These are phyloP conservation scores for Panurus biarmicus DNA, from an alignment of 2,113 vertebrate species.

Conservation along the genomic window DNA sequence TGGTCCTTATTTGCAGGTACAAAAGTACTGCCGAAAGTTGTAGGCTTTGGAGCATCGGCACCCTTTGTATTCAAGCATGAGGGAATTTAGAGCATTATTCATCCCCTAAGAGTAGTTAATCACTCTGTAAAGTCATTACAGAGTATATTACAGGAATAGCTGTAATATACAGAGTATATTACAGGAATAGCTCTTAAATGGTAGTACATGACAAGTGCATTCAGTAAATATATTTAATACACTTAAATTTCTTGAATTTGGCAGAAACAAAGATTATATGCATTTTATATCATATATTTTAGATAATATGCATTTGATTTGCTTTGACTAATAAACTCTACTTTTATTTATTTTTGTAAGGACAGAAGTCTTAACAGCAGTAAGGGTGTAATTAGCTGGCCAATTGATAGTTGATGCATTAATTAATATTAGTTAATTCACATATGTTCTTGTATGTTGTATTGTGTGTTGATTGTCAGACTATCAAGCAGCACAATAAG, in stretches of 20 bases:
- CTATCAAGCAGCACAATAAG: neutral
- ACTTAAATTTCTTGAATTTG: neutral
- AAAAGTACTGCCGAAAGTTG: neutral
- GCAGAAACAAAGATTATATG: neutral
- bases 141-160: too few species aligned
- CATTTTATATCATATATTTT: neutral
- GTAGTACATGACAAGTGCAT: neutral
- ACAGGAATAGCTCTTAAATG: neutral
- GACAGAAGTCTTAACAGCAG: neutral
- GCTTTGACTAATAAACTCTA: neutral
- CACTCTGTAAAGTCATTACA: neutral
- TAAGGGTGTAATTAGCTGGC: neutral
- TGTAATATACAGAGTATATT: too few species aligned
- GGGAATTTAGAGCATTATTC: neutral
- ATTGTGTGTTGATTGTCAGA: neutral
- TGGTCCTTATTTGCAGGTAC: neutral
- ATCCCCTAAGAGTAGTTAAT: neutral
- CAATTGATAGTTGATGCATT: neutral
- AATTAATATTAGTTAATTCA: neutral
- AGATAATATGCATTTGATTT: neutral
- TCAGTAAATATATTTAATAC: neutral
- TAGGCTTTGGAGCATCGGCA: neutral
- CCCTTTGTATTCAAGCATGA: neutral
- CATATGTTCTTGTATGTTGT: neutral
- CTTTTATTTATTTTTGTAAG: neutral